Conservation (phyloP, 2,888 invertebrate species). For the Chromoteleia sp. region DNA sequence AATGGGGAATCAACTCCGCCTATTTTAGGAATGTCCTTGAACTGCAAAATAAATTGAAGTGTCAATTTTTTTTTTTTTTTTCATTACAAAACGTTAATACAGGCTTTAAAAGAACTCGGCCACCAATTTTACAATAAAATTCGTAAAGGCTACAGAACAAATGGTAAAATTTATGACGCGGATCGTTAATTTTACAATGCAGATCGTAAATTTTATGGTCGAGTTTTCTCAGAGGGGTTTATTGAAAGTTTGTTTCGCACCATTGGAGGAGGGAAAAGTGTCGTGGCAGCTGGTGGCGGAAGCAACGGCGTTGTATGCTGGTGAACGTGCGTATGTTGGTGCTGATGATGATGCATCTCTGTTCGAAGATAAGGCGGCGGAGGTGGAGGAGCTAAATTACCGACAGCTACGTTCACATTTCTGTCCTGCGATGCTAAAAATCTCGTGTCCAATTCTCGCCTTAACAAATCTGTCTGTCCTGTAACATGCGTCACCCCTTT, state of each 20-base stretch:
- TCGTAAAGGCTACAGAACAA: neutral
- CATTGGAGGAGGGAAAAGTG: conserved; percentile 88
- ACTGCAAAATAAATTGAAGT: conserved; percentile 85
- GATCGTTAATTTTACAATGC: conserved; percentile 16
- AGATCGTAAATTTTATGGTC: conserved; percentile 13
- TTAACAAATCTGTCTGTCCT: conserved; percentile 93
- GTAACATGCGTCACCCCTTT: conserved; percentile 84
- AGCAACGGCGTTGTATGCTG: conserved; percentile 91
- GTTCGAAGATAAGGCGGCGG: conserved; percentile 90
- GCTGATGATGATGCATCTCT: conserved; percentile 97
- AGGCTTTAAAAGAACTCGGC: neutral
- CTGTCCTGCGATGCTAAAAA: conserved; percentile 95
- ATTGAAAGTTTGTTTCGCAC: conserved; percentile 76
- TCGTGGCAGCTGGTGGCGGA: conserved; percentile 86
- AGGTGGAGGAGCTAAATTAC: conserved; percentile 86
- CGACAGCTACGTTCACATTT: conserved; percentile 80
- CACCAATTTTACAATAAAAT: neutral
- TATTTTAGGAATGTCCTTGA: conserved; percentile 95
- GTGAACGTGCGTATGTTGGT: conserved; percentile 96
- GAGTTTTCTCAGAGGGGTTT: conserved; percentile 8
- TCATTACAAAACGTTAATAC: neutral
- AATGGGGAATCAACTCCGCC: conserved; percentile 91
- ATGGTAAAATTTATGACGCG: conserved; percentile 1
- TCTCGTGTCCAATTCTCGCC: conserved; percentile 95
- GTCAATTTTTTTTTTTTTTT: neutral